Evolutionary conservation across 2,888 invertebrate genomes (phyloP), one percentile per base, ranked within the genome.

Genomic region (Chironomus tentans): DNA sequence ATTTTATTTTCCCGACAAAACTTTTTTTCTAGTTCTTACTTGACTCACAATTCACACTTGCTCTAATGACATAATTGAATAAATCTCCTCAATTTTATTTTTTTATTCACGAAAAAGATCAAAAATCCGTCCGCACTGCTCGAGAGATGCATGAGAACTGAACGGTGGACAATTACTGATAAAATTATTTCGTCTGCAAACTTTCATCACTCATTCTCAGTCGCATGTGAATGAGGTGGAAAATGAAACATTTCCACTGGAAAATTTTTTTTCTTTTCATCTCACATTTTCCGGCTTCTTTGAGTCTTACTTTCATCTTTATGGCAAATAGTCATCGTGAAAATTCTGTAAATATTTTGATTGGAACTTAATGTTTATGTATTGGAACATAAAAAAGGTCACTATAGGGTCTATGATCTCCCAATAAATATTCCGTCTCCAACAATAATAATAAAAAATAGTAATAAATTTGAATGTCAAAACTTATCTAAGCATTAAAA

Each of bases 301-400:
- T 38, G 38, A 38, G n/a, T n/a, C 38, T 38, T 38, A 38, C 38
- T 38, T 38, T 38, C 38, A 38, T 38, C 38, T 38, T 56, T n/a
- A 56, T 56, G 56, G 15, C 18, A 18, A n/a, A 18, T n/a, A 15
- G 18, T n/a, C n/a, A 15, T 15, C 13, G 50, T 50, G 5, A 50
- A 3, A 65, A 12, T 65, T 65, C 6, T 65, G 65, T 65, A 65
- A 65, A 65, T 65, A 65, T 65, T 65, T 24, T 24, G n/a, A 65
- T 22, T 65, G 21, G 65, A 65, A 65, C 65, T 65, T 21, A 65
- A 65, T 65, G 24, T 65, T 65, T 65, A 56, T 56, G 56, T 56
- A 56, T 56, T 18, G 56, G 7, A 5, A 7, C 56, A 18, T 56
- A 56, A 56, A 56, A 18, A 7, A 2, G 56, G 56, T 56, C 56